Evolutionary conservation across 2,797 vertebrate genomes (phyloP), one percentile per base, ranked within the genome.

Genomic region (Xerus rutilus): DNA sequence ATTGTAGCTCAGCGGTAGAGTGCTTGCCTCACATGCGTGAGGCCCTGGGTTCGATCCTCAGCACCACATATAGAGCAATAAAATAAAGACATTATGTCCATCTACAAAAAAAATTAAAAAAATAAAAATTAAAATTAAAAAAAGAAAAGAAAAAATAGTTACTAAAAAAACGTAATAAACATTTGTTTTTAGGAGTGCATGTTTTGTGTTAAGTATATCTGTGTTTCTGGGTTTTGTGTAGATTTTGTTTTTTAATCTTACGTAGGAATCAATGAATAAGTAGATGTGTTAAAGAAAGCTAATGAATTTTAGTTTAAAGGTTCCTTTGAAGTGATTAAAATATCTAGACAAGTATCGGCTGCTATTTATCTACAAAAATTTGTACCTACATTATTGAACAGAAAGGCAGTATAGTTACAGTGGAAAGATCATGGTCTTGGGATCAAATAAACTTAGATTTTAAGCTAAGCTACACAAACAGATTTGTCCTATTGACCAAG

Each of bases 311-410:
- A 90, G 73, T 74, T 1, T 92, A 81, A 79, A 28, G 0, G 1
- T 86, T 95, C 69, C 43, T 86, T 87, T 86, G 21, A 74, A 82
- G 28, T 54, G 65, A 83, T 85, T 81, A 91, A 97, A 64, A 52
- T 96, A 77, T 18, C 18, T 43, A 64, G 12, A 52, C 6, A 17
- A 69, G 32, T 85, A 32, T 62, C 72, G 92, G 1, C 28, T 81
- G 20, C 30, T 54, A 0, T 32, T 89, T 92, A 59, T 85, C 15
- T 45, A 14, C 81, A 96, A 96, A 88, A 79, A 39, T 39, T 39
- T 17, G 32, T 45, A 93, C 32, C 52, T 82, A 93, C 69, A 81
- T 92, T 45, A 69, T 52, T 23, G 86, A 69, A 82, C 35, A 74
- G 43, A 74, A 86, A 74, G 35, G 52, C 30, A 86, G 21, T 67